Evolutionary conservation across 2,113 vertebrate genomes (phyloP).

Genomic region (Petromus typicus): DNA sequence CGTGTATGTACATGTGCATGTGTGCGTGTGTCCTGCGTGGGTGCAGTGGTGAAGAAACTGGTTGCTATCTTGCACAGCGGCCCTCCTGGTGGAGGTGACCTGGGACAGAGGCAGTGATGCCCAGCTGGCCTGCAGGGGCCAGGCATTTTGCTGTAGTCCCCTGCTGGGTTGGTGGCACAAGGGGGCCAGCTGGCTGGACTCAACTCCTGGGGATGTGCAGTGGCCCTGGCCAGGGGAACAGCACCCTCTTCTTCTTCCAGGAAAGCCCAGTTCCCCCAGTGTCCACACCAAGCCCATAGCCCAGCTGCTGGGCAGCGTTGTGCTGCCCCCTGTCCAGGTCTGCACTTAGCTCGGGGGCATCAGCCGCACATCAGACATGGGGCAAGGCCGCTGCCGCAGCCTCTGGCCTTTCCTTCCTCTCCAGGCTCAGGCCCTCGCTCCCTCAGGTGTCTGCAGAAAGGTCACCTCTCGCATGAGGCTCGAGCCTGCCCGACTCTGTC

Average conservation of each 20-base stretch:
- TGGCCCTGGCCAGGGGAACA: neutral
- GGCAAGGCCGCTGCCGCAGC: neutral
- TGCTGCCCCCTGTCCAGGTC: neutral
- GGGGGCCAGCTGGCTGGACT: neutral
- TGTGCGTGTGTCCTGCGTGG: no score
- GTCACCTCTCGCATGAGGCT: neutral
- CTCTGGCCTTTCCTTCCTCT: neutral
- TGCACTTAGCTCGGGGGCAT: neutral
- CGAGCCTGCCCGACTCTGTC: no score
- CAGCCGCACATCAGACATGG: accelerated
- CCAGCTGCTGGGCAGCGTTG: neutral
- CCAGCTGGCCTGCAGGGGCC: neutral
- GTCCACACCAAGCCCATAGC: neutral
- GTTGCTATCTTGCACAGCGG: neutral
- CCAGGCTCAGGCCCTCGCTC: neutral
- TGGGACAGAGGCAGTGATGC: neutral
- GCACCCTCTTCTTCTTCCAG: neutral
- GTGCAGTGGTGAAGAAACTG: accelerated
- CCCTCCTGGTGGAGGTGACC: no score
- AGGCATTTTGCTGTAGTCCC: neutral
- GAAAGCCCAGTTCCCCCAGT: neutral
- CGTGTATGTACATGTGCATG: no score
- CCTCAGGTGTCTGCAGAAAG: neutral
- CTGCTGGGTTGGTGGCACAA: neutral
- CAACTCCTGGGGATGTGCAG: neutral